A percentile compares a stretch with the other conserved stretches of the same genome.
Conservation (phyloP, 2,888 invertebrate species). For the Drosophila percnosoma region DNA sequence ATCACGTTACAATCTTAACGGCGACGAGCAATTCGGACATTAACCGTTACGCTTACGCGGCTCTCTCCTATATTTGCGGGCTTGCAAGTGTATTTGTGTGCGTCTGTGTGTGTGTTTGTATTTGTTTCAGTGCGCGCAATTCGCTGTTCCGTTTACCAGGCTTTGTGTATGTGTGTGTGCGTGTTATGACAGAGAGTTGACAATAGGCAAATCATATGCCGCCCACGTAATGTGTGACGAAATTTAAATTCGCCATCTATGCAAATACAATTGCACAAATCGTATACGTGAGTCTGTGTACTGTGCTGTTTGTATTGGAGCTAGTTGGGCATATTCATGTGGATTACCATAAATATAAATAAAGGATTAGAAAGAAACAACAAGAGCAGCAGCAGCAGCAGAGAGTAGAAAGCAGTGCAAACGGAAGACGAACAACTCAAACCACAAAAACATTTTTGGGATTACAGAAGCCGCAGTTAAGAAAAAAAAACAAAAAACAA, state of each 20-base stretch:
- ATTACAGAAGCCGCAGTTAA: constrained; percentile 51
- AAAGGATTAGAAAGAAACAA: constrained; percentile 73
- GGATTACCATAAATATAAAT: constrained; percentile 79
- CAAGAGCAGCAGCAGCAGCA: constrained; percentile 22
- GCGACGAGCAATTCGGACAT: constrained; percentile 60
- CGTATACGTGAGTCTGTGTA: constrained; percentile 29
- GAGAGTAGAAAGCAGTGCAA: constrained; percentile 7
- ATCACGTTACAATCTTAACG: constrained; percentile 38
- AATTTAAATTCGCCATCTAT: constrained; percentile 77
- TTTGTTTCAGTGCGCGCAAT: constrained; percentile 14
- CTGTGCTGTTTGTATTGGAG: constrained; percentile 45
- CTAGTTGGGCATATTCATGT: constrained; percentile 57
- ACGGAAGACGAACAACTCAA: constrained; percentile 2
- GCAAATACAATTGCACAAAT: constrained; percentile 71
- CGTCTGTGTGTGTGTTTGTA: constrained; percentile 1
- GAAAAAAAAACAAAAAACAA: constrained; percentile 17
- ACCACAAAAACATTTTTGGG: constrained; percentile 65
- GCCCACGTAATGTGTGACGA: constrained; percentile 81
- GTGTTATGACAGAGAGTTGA: constrained; percentile 63
- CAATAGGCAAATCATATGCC: constrained; percentile 76
- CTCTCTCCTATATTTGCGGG: constrained; percentile 13
- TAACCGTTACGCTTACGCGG: constrained; percentile 68
- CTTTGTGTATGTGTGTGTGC: constrained; percentile 7
- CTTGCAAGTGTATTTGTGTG: constrained; percentile 8
- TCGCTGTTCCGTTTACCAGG: constrained; percentile 7